These are phyloP conservation scores for Dicranocentrus wangi DNA, from an alignment of 2,888 invertebrate genomes.

Conservation along the genomic window DNA sequence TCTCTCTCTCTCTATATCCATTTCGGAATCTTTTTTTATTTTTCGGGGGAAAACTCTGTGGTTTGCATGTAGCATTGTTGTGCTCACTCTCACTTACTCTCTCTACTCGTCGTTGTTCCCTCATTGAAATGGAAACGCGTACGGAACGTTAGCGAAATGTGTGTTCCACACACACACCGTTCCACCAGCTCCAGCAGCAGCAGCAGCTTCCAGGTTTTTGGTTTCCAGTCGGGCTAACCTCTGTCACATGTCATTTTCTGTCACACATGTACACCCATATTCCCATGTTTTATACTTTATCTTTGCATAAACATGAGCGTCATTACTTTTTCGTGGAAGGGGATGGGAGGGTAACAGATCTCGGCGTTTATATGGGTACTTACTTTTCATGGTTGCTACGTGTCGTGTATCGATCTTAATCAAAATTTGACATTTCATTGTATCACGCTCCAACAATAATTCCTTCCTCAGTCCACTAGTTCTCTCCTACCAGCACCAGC, in stretches of 20 bases:
- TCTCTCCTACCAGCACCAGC: no score
- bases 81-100: background rate
- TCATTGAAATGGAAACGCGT: no score
- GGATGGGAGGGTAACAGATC: background rate
- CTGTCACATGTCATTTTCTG: slow-evolving; percentile 45
- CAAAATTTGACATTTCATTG: background rate
- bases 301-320: background rate
- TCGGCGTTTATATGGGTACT: slow-evolving; percentile 9
- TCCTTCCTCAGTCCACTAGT: no score
- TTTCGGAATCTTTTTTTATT: no score
- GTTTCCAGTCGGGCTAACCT: slow-evolving; percentile 13
- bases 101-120: background rate
- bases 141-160: no score
- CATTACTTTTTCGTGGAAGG: no score
- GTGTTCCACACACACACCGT: no score
- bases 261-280: slow-evolving; percentile 12
- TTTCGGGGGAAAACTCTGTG: no score
- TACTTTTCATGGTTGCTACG: slow-evolving; percentile 29
- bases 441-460: no score
- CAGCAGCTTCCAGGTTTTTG: background rate
- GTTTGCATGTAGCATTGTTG: slow-evolving; percentile 1
- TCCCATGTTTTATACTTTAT: background rate
- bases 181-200: no score
- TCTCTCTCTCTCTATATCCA: no score
- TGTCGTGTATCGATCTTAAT: background rate